phyloP scores from a whole-genome alignment of 2,888 invertebrate species.

The Drosophila anceps region DNA sequence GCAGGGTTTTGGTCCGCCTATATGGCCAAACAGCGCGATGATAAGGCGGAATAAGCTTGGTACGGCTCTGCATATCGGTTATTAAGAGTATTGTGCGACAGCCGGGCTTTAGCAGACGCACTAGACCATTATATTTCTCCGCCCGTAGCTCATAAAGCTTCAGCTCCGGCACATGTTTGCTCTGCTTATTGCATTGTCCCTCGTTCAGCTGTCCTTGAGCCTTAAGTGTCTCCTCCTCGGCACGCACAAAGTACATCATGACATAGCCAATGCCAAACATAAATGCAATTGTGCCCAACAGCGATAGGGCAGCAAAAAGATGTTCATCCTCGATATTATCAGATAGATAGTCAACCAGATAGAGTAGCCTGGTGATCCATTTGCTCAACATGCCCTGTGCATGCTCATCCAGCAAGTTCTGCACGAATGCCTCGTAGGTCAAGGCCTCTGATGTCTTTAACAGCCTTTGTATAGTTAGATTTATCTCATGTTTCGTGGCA shows the following conservation, averaged over 20 bases:
- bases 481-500: slow-evolving; percentile 90
- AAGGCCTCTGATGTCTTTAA: slow-evolving; percentile 91
- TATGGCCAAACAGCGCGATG: slow-evolving; percentile 98
- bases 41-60: slow-evolving; percentile 95
- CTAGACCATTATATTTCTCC: slow-evolving; percentile 97
- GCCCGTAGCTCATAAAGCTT: slow-evolving; percentile 96
- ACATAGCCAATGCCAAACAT: slow-evolving; percentile 93
- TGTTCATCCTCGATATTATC: slow-evolving; percentile 92
- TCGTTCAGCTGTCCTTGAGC: slow-evolving; percentile 78
- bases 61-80: slow-evolving; percentile 94
- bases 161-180: slow-evolving; percentile 87
- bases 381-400: slow-evolving; percentile 90
- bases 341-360: slow-evolving; percentile 90
- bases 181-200: slow-evolving; percentile 58
- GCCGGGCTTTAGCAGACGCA: slow-evolving; percentile 96
- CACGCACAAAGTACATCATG: slow-evolving; percentile 92
- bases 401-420: slow-evolving; percentile 93
- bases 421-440: slow-evolving; percentile 91
- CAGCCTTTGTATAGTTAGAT: slow-evolving; percentile 90
- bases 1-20: slow-evolving; percentile 97
- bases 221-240: slow-evolving; percentile 84
- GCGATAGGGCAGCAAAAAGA: slow-evolving; percentile 91
- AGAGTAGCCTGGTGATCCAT: slow-evolving; percentile 88
- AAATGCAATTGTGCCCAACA: slow-evolving; percentile 91
- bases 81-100: slow-evolving; percentile 96